Conservation (phyloP, 2,888 invertebrate species). For the Drosophila quinaria region DNA sequence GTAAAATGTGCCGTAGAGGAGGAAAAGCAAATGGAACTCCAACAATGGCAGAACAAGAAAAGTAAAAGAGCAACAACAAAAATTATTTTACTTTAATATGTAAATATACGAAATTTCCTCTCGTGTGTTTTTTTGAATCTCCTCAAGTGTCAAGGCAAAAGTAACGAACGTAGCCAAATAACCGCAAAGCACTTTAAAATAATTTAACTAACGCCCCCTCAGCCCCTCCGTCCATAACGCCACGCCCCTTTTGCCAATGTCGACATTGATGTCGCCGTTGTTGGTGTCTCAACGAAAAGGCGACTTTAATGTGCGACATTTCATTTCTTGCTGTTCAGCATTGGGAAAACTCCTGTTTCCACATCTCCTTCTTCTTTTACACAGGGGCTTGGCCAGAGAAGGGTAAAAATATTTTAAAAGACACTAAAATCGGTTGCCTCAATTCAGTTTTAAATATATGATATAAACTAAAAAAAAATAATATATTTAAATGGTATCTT, state of each 20-base stretch:
- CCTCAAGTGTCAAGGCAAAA: slow-evolving; percentile 40
- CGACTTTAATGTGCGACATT: slow-evolving; percentile 72
- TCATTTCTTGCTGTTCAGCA: slow-evolving; percentile 55
- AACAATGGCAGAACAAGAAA: slow-evolving; percentile 22
- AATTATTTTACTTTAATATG: slow-evolving; percentile 51
- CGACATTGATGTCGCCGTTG: slow-evolving; percentile 35
- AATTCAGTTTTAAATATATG: too few relatives aligned
- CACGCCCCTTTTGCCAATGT: slow-evolving; percentile 1
- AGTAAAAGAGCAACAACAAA: neutral
- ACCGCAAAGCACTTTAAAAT: slow-evolving; percentile 75
- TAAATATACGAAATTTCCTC: slow-evolving; percentile 37
- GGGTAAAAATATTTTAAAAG: too few relatives aligned
- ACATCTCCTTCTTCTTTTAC: neutral
- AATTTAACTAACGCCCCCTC: slow-evolving; percentile 50
- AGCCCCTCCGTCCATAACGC: neutral
- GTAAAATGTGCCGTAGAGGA: slow-evolving; percentile 57
- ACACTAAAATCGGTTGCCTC: too few relatives aligned
- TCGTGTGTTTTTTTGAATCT: slow-evolving; percentile 36
- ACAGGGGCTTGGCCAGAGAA: too few relatives aligned
- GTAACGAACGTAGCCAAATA: slow-evolving; percentile 59
- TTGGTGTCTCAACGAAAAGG: slow-evolving; percentile 37
- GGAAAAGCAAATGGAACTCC: slow-evolving; percentile 48
- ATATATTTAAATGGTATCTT: too few relatives aligned
- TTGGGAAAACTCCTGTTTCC: slow-evolving; percentile 25
- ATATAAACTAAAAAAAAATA: too few relatives aligned